Base-by-base conservation (phyloP, 2,113 vertebrate genomes). In the Asarcornis scutulata region DNA sequence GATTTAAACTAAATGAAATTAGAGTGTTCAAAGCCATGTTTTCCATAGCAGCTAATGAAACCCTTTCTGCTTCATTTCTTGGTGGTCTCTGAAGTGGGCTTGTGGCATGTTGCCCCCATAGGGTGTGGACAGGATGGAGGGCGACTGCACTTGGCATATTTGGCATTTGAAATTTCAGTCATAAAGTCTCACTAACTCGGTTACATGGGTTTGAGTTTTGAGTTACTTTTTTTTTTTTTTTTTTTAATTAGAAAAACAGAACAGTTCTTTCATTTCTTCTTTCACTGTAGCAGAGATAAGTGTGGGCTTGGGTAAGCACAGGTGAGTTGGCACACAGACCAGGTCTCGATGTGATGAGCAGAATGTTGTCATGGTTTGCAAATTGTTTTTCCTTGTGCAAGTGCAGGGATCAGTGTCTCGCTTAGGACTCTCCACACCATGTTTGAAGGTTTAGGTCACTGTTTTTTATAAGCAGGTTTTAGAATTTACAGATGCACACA, bases 91-190 rank as follows among this genome's bases (percentile, higher is more conserved):
- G 11, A 11, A 85, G 75, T 7, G 1, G 46, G n/a, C 29, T 12
- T 1, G 3, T 48, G 29, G 29, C 81, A n/a, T 2, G 2, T 11
- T 31, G 5, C 3, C 3, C 50, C 9, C 32, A 0, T 2, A n/a
- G 40, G 66, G 6, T 55, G 40, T 0, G 0, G 25, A 11, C 3
- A 14, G 69, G 62, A 42, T 2, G 3, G 16, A 52, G 4, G 7
- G 34, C 32, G 56, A 78, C 22, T 34, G 67, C 25, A 3, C 72
- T 62, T 69, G 63, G 36, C 63, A 63, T 32, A 9, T 62, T 31
- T 58, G 79, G 17, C 56, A n/a, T 84, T 58, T 68, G 67, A 75
- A 53, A 83, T 73, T 50, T 78, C 56, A 50, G 0, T 58, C 5
- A 1, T 22, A 38, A 36, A 4, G 2, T 40, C 46, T 77, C 50